Evolutionary conservation across 2,797 vertebrate genomes (phyloP).

Genomic region (Sebastes minor): DNA sequence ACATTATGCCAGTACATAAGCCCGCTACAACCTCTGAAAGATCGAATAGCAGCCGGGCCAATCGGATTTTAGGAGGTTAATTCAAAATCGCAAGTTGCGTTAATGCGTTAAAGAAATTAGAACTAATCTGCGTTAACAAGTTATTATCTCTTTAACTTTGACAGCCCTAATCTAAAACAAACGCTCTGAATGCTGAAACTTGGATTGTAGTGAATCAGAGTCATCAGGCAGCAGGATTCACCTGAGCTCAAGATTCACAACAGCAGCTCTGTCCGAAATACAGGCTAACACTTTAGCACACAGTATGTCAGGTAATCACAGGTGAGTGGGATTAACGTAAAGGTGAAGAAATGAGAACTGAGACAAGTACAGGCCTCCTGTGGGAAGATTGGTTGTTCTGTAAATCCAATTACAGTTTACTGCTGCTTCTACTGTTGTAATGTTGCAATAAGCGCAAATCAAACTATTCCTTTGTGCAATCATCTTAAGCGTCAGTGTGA

Average conservation of each 20-base stretch:
- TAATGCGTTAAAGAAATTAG: too few relatives aligned
- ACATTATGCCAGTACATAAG: too few relatives aligned
- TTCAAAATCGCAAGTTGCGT: too few relatives aligned
- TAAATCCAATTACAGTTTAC: background rate
- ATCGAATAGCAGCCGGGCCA: too few relatives aligned
- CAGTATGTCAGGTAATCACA: background rate
- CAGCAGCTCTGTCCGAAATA: background rate
- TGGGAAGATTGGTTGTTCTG: background rate
- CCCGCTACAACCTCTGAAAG: too few relatives aligned
- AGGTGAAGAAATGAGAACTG: background rate
- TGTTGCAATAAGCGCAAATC: background rate
- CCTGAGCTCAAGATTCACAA: constrained; percentile 10
- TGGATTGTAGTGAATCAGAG: constrained; percentile 12
- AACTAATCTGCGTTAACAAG: too few relatives aligned
- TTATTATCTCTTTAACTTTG: too few relatives aligned
- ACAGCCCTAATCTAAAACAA: background rate
- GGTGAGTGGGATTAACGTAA: background rate
- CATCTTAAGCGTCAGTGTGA: background rate
- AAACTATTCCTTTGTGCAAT: background rate
- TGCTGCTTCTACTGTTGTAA: background rate
- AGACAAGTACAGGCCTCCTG: background rate
- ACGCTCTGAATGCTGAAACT: background rate
- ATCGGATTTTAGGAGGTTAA: too few relatives aligned
- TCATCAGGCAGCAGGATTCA: background rate
- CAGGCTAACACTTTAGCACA: constrained; percentile 15